Evolutionary conservation across 1,140 invertebrate genomes (phyloP).

Genomic region (Gonatopus flavifemur): DNA sequence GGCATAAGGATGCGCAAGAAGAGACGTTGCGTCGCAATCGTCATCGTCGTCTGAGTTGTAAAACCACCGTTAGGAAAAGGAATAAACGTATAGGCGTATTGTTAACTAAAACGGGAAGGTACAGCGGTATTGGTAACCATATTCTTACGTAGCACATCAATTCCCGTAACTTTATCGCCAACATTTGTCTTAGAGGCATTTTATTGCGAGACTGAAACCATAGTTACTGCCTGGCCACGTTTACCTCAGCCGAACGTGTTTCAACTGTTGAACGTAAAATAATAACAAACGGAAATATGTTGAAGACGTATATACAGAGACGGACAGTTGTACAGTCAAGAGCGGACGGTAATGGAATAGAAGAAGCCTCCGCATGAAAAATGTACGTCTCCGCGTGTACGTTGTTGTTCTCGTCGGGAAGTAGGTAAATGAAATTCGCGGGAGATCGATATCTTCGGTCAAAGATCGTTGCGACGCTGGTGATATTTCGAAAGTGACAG

Average conservation of each 20-base stretch:
- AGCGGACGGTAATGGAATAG: too few species aligned
- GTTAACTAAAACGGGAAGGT: conserved; percentile 25
- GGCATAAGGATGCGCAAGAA: too few species aligned
- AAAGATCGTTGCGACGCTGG: too few species aligned
- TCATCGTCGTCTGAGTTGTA: too few species aligned
- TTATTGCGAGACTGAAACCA: conserved; percentile 26
- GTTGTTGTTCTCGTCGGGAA: too few species aligned
- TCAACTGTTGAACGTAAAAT: conserved; percentile 21
- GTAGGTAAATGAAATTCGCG: conserved; percentile 21
- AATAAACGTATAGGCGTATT: conserved; percentile 8
- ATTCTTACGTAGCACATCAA: conserved; percentile 32
- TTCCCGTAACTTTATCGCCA: conserved; percentile 33
- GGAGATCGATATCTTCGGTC: conserved; percentile 13
- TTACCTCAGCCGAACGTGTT: too few species aligned
- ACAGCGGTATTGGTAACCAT: too few species aligned
- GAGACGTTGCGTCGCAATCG: too few species aligned
- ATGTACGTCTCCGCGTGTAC: too few species aligned
- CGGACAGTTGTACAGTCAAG: too few species aligned
- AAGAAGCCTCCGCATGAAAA: too few species aligned
- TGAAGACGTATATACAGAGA: too few species aligned
- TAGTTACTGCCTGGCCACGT: not conserved
- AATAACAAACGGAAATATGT: conserved; percentile 20
- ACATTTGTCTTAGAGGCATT: conserved; percentile 33
- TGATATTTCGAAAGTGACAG: conserved; percentile 7
- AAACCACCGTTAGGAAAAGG: conserved; percentile 6